These are phyloP conservation scores for Drosophila yooni DNA, from an alignment of 2,888 invertebrate species.

Conservation along the genomic window DNA sequence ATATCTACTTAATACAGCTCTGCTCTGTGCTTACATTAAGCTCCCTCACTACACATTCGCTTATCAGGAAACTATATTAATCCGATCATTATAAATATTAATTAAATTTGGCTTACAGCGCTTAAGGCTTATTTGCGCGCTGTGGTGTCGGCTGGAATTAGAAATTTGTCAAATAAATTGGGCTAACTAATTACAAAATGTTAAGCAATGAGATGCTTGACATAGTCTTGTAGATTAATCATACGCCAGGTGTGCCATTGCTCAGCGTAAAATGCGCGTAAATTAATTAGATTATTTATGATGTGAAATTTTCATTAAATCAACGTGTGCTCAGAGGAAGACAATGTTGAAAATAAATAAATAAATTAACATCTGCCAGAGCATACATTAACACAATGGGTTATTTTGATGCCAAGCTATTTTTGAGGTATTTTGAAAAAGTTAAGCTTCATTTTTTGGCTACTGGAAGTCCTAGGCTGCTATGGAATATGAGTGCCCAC, in stretches of 20 bases:
- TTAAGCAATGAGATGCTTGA: slow-evolving; percentile 1
- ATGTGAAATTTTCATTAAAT: slow-evolving; percentile 71
- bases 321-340: slow-evolving; percentile 42
- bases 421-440: background rate
- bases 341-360: background rate
- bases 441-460: background rate
- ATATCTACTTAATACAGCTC: background rate
- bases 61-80: slow-evolving; percentile 13
- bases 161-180: slow-evolving; percentile 45
- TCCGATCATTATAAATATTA: slow-evolving; percentile 30
- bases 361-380: background rate
- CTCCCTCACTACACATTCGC: background rate
- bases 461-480: background rate
- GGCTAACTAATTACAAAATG: slow-evolving; percentile 29
- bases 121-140: background rate
- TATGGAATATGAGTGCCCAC: slow-evolving; percentile 31
- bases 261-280: slow-evolving; percentile 30
- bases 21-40: background rate
- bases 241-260: slow-evolving; percentile 66
- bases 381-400: background rate
- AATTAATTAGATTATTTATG: slow-evolving; percentile 74
- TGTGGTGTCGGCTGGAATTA: slow-evolving; percentile 7
- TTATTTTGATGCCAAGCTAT: background rate
- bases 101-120: slow-evolving; percentile 29
- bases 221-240: slow-evolving; percentile 63